phyloP scores from a whole-genome alignment of 2,888 invertebrate genomes.

The Drosophila sordidula region DNA sequence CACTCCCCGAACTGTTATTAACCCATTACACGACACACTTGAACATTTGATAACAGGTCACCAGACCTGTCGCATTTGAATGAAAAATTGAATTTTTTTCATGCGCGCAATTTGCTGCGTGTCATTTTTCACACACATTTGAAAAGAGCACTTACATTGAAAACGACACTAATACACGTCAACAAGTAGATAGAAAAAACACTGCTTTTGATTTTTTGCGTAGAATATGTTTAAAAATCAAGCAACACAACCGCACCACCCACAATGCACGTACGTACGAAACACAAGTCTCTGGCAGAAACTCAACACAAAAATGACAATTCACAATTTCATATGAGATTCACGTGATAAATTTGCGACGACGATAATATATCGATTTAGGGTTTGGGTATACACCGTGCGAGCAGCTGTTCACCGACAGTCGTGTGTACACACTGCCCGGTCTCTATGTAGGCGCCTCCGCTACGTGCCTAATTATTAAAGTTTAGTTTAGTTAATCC shows the following conservation, averaged over 20 bases:
- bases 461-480: constrained; percentile 55
- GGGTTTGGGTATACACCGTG: constrained; percentile 30
- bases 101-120: constrained; percentile 50
- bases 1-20: constrained; percentile 17
- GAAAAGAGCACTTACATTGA: constrained; percentile 48
- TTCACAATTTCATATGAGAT: constrained; percentile 61
- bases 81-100: constrained; percentile 21
- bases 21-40: constrained; percentile 4
- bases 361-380: constrained; percentile 31
- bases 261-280: constrained; percentile 65
- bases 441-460: constrained; percentile 56
- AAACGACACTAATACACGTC: constrained; percentile 48
- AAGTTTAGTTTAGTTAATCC: constrained; percentile 63
- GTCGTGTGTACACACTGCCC: constrained; percentile 44
- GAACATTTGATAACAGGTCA: constrained; percentile 59
- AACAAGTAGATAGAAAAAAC: constrained; percentile 26
- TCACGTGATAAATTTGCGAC: constrained; percentile 63
- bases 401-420: constrained; percentile 33
- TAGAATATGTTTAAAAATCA: constrained; percentile 72
- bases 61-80: constrained; percentile 41
- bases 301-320: constrained; percentile 77
- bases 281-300: constrained; percentile 67
- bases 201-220: constrained; percentile 43
- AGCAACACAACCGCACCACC: constrained; percentile 77
- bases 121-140: constrained; percentile 22